phyloP scores from a whole-genome alignment of 2,888 invertebrate species.

The Bembecia ichneumoniformis region DNA sequence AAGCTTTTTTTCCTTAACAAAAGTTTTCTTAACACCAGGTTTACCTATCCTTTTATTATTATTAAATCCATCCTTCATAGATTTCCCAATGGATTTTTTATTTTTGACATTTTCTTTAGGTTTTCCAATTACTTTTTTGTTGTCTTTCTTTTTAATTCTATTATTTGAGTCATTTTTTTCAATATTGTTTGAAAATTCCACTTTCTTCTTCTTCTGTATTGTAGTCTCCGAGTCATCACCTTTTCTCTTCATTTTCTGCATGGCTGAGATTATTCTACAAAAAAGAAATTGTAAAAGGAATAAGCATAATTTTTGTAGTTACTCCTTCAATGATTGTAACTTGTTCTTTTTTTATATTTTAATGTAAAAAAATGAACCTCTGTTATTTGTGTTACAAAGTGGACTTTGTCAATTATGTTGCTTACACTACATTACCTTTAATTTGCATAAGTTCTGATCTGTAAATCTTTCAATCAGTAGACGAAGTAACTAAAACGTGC shows the following conservation, averaged over 20 bases:
- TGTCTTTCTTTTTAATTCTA: constrained; percentile 12
- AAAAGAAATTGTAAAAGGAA: too few relatives aligned
- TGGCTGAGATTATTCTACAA: constrained; percentile 9
- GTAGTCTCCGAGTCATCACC: constrained; percentile 21
- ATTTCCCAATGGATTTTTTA: background rate
- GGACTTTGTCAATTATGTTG: too few relatives aligned
- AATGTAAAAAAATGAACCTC: too few relatives aligned
- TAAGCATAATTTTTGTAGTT: too few relatives aligned
- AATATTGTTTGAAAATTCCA: constrained; percentile 19
- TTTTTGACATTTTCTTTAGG: background rate
- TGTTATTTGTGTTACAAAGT: too few relatives aligned
- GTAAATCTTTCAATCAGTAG: too few relatives aligned
- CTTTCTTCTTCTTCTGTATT: constrained; percentile 43
- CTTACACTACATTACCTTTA: too few relatives aligned
- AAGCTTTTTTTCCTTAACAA: constrained; percentile 20
- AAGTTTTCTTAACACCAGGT: constrained; percentile 16
- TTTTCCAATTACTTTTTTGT: constrained; percentile 7
- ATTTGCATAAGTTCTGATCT: too few relatives aligned
- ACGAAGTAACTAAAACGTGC: too few relatives aligned
- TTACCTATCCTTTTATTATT: constrained; percentile 18
- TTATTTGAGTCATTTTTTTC: constrained; percentile 13
- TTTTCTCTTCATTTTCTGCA: constrained; percentile 59
- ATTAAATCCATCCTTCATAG: background rate
- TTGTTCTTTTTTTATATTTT: too few relatives aligned
- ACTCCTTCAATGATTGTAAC: too few relatives aligned